These are phyloP conservation scores for Aspidoscelis tigris DNA, from an alignment of 2,113 vertebrate species.

Conservation along the genomic window DNA sequence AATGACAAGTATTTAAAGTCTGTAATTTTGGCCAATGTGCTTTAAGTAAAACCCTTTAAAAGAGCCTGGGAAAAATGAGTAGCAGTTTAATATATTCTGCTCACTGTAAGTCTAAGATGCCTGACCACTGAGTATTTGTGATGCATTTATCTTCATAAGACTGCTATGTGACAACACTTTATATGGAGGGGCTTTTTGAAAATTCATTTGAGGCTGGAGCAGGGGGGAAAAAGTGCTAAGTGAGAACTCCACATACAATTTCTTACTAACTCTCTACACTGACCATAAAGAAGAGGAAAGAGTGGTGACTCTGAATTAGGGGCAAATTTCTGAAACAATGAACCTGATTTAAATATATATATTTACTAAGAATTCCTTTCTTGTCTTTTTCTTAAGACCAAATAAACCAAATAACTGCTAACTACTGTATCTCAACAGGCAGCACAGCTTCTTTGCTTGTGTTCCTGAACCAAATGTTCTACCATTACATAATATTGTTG, in stretches of 20 bases:
- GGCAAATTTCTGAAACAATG: neutral
- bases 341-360: neutral
- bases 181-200: neutral
- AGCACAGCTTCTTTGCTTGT: no score
- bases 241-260: neutral
- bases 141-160: slow-evolving; percentile 6
- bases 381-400: neutral
- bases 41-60: neutral
- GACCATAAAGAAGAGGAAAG: no score
- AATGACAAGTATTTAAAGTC: slow-evolving; percentile 9
- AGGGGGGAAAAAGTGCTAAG: neutral
- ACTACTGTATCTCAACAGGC: no score
- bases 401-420: no score
- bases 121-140: neutral
- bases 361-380: neutral
- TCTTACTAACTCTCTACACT: neutral
- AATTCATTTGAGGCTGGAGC: neutral
- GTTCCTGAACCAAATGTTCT: no score
- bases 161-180: neutral
- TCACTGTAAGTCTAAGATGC: neutral
- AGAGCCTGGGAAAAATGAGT: neutral
- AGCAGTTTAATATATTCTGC: neutral
- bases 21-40: neutral
- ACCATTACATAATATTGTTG: no score
- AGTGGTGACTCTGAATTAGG: neutral